Evolutionary conservation across 2,888 invertebrate genomes (phyloP), one percentile per base, ranked within the genome.

Genomic region (Chrysolina oricalcia): DNA sequence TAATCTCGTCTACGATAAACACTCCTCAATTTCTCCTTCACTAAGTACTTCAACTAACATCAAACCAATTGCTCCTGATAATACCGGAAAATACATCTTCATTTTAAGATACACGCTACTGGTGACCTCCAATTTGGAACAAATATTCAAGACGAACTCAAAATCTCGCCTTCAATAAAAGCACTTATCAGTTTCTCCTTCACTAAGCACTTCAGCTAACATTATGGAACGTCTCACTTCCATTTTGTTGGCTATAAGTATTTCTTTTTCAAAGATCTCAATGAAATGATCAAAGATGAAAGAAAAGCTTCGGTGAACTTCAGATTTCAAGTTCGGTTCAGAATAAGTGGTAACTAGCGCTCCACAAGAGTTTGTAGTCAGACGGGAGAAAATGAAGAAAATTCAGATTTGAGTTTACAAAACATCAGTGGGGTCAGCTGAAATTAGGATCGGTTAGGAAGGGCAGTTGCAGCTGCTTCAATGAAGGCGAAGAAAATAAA

Each of bases 171-270:
- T 17, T 50, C 21, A 53, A 53, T 13, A 2, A 53, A 53, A 53
- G 17, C 53, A 53, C 53, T 53, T 15, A 43, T 43, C 11, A 43
- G 43, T 9, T 53, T 53, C 19, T 53, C 17, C 19, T 21, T 21
- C 21, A 19, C 9, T 53, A 11, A 53, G 53, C 53, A 21, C 53
- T 53, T 11, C 53, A 53, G 10, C 10, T 17, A 53, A 53, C 21
- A 53, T 21, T 21, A 53, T 19, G 10, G 13, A 21, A 53, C 10
- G 21, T 53, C 21, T 21, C 17, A 19, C 53, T 53, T 53, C 11
- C 53, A 53, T 53, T 53, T 53, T 21, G 53, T 53, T 53, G 21
- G 53, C 53, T 53, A 53, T 21, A 35, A n/a, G n/a, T n/a, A n/a
- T 2, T 53, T 53, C 11, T 53, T 21, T 21, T 19, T 11, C 53